These are phyloP conservation scores for Pseudachorutes palmiensis DNA, from an alignment of 1,140 invertebrate genomes.

Conservation along the genomic window DNA sequence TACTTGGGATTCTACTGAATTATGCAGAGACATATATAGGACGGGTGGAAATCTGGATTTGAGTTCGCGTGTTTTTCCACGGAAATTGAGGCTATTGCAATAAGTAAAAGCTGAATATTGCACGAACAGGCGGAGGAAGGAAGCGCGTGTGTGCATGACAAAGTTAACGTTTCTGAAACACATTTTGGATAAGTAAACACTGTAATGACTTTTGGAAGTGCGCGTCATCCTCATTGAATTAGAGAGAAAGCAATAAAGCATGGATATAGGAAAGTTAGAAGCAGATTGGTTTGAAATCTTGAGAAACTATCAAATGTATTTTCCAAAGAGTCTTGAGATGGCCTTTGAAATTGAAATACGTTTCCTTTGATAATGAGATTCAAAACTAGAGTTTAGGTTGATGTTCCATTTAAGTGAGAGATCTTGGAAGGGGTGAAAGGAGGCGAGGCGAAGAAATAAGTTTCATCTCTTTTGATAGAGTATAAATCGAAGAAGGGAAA, in stretches of 20 bases:
- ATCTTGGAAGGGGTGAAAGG: not conserved
- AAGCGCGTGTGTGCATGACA: too few relatives aligned
- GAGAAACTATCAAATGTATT: not conserved
- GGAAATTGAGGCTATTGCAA: too few relatives aligned
- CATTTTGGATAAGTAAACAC: too few relatives aligned
- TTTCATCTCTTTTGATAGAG: constrained; percentile 8
- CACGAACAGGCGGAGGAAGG: too few relatives aligned
- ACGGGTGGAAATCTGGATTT: too few relatives aligned
- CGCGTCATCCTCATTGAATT: too few relatives aligned
- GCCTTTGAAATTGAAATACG: not conserved
- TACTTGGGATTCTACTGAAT: too few relatives aligned
- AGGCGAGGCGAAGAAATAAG: not conserved
- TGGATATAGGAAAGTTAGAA: not conserved
- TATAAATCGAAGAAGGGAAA: constrained; percentile 1
- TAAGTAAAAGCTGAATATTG: too few relatives aligned
- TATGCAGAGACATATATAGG: too few relatives aligned
- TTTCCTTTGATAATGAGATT: constrained; percentile 2
- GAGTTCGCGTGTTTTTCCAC: too few relatives aligned
- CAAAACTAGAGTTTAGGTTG: constrained; percentile 1
- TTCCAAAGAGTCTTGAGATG: not conserved
- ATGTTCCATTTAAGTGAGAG: not conserved
- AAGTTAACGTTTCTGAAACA: too few relatives aligned
- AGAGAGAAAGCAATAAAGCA: not conserved
- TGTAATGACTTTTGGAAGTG: too few relatives aligned
- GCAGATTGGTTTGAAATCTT: not conserved